Evolutionary conservation across 2,888 invertebrate species (phyloP).

Genomic region (Epistrophe grossulariae): DNA sequence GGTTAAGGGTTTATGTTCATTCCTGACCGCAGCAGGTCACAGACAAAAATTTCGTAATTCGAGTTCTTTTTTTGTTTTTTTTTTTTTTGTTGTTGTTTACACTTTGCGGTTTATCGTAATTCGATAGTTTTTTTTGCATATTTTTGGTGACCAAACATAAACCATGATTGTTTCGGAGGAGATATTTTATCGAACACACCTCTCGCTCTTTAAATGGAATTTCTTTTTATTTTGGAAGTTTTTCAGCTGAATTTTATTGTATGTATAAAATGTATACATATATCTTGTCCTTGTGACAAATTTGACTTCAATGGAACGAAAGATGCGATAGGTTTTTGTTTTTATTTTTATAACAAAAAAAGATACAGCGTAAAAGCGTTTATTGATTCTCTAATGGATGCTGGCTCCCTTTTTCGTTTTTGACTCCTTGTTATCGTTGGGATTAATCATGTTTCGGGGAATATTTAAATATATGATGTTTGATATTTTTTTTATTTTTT

Average conservation of each 20-base stretch:
- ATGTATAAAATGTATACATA: not conserved
- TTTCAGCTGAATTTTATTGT: conserved; percentile 26
- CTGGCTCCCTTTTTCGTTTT: conserved; percentile 42
- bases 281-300: conserved; percentile 42
- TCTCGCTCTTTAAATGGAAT: not conserved
- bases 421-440: conserved; percentile 20
- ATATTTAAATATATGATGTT: conserved; percentile 30
- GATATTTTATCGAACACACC: conserved; percentile 26
- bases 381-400: conserved; percentile 51
- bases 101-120: conserved; percentile 42
- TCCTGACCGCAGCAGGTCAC: conserved; percentile 33
- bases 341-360: too few relatives aligned
- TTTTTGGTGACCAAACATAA: conserved; percentile 41
- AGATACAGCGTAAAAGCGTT: conserved; percentile 6
- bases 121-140: conserved; percentile 38
- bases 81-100: not conserved
- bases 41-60: conserved; percentile 27
- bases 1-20: conserved; percentile 13
- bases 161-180: conserved; percentile 20
- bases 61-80: conserved; percentile 1
- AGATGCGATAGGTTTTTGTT: not conserved
- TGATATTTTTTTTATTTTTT: not conserved
- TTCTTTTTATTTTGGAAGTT: not conserved
- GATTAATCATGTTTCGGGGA: not conserved
- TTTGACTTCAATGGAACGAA: conserved; percentile 44